Base-by-base conservation (phyloP, 2,888 invertebrate genomes). In the Matsumyia berberina region DNA sequence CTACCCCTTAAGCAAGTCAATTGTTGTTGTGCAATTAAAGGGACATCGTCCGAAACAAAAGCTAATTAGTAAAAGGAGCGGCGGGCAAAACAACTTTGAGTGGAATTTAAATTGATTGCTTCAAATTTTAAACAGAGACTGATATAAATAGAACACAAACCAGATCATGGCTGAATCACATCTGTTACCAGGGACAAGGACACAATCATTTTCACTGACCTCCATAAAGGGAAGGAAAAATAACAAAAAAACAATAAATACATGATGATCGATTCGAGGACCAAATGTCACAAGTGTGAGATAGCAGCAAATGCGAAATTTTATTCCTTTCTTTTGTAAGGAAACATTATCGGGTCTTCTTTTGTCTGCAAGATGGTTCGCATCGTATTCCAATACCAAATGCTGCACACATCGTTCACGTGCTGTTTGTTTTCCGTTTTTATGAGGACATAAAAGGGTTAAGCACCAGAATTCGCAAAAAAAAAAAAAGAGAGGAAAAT, bases 1-100 rank as follows among this genome's bases (percentile, higher is more conserved):
- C 15, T 24, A 24, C 51, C 42, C 58, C 66, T 24, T 11, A 29
- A 37, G 33, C 66, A 33, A 70, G 64, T 69, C 64, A 70, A 76
- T 85, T 85, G 80, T 74, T 80, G 85, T 69, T 85, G 74, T 53
- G 58, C 73, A 69, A 79, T 85, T 80, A 74, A 76, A 70, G 53
- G 69, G 66, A 85, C 79, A 80, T 80, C 70, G 70, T 76, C 70
- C 80, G 39, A 80, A 76, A 80, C 66, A 69, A 80, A 76, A 70
- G 85, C 70, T 85, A 85, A 85, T 85, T 85, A 80, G 70, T 12
- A 35, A 74, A 83, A 79, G 17, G 58, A 69, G 58, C 69, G 7
- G 58, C 69, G 7, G 67, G 4, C 11, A 46, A 12, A 11, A 37
- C 35, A 19, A 58, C 44, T 60, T 77, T 67, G 76, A 72, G 51